Percentiles rank a stretch among this genome's conserved stretches.
These are phyloP conservation scores for Tachyglossus aculeatus DNA, from an alignment of 2,797 vertebrate species.

Conservation along the genomic window DNA sequence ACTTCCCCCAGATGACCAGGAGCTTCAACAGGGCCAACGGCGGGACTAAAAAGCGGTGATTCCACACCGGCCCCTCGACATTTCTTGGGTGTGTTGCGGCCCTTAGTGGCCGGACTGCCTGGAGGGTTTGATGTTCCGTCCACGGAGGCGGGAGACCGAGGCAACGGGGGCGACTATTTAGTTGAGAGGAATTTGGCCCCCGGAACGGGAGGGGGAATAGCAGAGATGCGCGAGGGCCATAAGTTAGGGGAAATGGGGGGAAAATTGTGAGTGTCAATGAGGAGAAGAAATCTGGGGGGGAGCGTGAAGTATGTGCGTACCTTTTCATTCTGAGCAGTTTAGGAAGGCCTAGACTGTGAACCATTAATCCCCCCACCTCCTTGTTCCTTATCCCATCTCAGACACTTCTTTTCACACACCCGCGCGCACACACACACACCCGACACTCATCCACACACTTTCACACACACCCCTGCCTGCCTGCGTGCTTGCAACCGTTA, in stretches of 20 bases:
- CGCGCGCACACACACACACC: too few relatives aligned
- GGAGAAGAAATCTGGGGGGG: constrained; percentile 51
- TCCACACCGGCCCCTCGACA: neutral
- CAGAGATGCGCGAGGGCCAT: neutral
- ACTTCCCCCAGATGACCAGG: constrained; percentile 94
- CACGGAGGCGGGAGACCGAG: too few relatives aligned
- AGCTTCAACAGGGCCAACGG: constrained; percentile 78
- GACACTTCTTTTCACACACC: too few relatives aligned
- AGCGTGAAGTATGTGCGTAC: constrained; percentile 33
- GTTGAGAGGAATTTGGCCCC: constrained; percentile 10
- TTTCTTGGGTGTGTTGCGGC: too few relatives aligned
- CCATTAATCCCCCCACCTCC: neutral
- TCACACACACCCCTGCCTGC: too few relatives aligned
- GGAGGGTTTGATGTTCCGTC: too few relatives aligned
- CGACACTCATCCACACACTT: too few relatives aligned
- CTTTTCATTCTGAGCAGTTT: constrained; percentile 43
- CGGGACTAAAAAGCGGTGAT: constrained; percentile 81
- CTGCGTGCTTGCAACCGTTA: too few relatives aligned
- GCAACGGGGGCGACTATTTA: constrained; percentile 4
- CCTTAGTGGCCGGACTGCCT: too few relatives aligned
- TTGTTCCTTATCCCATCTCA: too few relatives aligned
- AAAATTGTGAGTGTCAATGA: too few relatives aligned
- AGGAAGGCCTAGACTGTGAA: constrained; percentile 29
- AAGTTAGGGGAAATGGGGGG: too few relatives aligned
- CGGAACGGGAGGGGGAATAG: constrained; percentile 2